Percentiles rank a stretch among this genome's conserved stretches.
Evolutionary conservation across 2,797 vertebrate species (phyloP).

Genomic region (Helostoma temminkii): DNA sequence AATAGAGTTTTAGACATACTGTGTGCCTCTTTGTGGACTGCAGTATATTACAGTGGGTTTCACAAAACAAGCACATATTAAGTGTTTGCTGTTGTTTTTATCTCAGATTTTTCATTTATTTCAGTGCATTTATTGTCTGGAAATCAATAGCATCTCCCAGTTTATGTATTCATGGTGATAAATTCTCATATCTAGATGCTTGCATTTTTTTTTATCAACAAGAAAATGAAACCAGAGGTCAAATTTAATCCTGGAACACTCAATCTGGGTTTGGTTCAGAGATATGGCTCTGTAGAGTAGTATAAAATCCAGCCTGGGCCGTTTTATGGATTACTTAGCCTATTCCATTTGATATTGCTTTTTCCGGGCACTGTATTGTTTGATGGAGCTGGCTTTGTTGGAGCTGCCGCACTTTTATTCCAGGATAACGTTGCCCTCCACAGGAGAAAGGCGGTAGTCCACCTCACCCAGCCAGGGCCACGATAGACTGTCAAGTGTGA

Average conservation of each 20-base stretch:
- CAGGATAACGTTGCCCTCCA: slow-evolving; percentile 78
- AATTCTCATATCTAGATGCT: slow-evolving; percentile 45
- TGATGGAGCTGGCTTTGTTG: slow-evolving; percentile 29
- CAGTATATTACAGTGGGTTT: not conserved
- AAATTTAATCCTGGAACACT: slow-evolving; percentile 63
- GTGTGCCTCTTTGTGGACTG: not conserved
- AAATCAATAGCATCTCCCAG: slow-evolving; percentile 38
- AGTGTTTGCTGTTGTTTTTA: slow-evolving; percentile 1
- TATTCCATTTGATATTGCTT: slow-evolving; percentile 49
- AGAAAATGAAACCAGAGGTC: slow-evolving; percentile 66
- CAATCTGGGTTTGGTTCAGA: slow-evolving; percentile 46
- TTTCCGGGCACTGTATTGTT: slow-evolving; percentile 37
- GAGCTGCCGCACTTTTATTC: not conserved
- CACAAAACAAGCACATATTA: not conserved
- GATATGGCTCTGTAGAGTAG: slow-evolving; percentile 38
- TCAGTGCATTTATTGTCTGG: slow-evolving; percentile 1
- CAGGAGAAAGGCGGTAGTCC: slow-evolving; percentile 39
- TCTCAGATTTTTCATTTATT: slow-evolving; percentile 19
- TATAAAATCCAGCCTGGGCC: slow-evolving; percentile 44
- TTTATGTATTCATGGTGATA: slow-evolving; percentile 46
- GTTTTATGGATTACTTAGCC: slow-evolving; percentile 66
- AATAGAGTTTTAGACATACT: slow-evolving; percentile 39
- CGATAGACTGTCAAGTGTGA: slow-evolving; percentile 26
- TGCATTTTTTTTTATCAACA: slow-evolving; percentile 33
- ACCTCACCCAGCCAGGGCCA: not conserved